phyloP scores from a whole-genome alignment of 2,888 invertebrate species.

The Muschampia plurimacula region DNA sequence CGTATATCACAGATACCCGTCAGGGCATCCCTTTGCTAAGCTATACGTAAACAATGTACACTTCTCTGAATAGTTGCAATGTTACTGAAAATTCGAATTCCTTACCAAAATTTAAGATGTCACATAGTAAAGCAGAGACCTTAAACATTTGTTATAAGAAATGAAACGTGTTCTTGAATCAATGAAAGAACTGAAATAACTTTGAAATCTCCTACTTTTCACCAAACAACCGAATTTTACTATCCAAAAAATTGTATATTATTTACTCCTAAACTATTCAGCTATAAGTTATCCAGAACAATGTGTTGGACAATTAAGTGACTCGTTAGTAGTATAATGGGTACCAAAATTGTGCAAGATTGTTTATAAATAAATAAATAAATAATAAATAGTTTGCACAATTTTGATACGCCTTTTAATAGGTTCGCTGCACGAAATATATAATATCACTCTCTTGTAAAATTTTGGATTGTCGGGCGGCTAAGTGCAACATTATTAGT shows the following conservation, averaged over 20 bases:
- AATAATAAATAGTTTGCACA: slow-evolving; percentile 22
- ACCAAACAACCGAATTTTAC: not conserved
- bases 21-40: slow-evolving; percentile 67
- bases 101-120: not conserved
- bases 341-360: slow-evolving; percentile 15
- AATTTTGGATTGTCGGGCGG: slow-evolving; percentile 30
- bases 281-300: slow-evolving; percentile 85
- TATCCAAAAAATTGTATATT: slow-evolving; percentile 50
- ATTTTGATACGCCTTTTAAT: slow-evolving; percentile 16
- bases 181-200: not conserved
- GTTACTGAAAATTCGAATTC: too few relatives aligned
- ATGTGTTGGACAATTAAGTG: slow-evolving; percentile 49
- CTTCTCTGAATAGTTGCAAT: slow-evolving; percentile 11
- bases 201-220: not conserved
- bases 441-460: slow-evolving; percentile 7
- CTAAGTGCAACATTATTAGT: not conserved
- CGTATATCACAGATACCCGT: slow-evolving; percentile 80
- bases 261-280: slow-evolving; percentile 71
- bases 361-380: slow-evolving; percentile 5
- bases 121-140: not conserved
- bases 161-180: not conserved
- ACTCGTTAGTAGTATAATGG: not conserved
- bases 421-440: slow-evolving; percentile 26
- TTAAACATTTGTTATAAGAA: slow-evolving; percentile 12
- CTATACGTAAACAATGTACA: slow-evolving; percentile 57